phyloP scores from a whole-genome alignment of 2,113 vertebrate species.

The Megaceryle torquata region DNA sequence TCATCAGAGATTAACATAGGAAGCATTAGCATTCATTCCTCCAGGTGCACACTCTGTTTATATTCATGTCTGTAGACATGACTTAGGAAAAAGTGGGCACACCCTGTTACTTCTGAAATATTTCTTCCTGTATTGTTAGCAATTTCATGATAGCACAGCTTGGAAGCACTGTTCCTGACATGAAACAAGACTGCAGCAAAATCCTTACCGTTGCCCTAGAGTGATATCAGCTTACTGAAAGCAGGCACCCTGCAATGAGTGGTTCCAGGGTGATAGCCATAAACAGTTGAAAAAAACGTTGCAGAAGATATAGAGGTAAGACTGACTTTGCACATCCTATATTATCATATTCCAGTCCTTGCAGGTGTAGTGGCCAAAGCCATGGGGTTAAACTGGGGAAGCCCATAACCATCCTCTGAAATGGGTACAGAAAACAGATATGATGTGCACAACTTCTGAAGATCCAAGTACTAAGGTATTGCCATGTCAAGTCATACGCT shows the following conservation, averaged over 20 bases:
- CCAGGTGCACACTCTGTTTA: neutral
- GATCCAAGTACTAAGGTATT: neutral
- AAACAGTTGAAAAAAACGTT: neutral
- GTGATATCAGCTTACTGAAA: neutral
- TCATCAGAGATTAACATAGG: neutral
- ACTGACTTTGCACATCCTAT: neutral
- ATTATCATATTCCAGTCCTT: neutral
- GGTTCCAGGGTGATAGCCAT: neutral
- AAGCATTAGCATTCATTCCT: neutral
- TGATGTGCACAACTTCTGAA: neutral
- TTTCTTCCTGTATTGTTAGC: neutral
- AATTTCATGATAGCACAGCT: rapidly evolving
- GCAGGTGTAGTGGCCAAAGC: neutral
- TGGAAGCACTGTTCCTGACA: neutral
- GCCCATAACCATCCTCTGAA: neutral
- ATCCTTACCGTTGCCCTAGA: neutral
- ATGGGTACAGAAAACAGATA: neutral
- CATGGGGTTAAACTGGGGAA: neutral
- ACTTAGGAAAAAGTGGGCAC: neutral
- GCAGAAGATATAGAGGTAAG: neutral
- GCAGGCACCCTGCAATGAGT: neutral
- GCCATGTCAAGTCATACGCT: rapidly evolving
- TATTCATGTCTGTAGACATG: neutral
- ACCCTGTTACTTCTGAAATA: neutral
- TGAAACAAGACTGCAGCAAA: neutral